These are phyloP conservation scores for Leistus spinibarbis DNA, from an alignment of 2,888 invertebrate species.

Conservation along the genomic window DNA sequence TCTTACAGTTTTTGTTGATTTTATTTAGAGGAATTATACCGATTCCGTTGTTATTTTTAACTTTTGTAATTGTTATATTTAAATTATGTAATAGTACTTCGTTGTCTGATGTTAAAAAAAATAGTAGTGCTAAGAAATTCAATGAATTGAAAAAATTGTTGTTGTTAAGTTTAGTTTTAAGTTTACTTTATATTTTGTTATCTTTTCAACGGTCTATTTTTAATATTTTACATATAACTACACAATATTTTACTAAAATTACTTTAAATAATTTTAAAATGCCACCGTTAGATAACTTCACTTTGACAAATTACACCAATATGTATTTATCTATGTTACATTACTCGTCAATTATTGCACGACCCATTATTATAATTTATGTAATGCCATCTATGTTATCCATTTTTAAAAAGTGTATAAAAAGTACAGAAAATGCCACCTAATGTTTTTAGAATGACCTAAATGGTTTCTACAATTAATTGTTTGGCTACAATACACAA, in stretches of 20 bases:
- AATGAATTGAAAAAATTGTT: slow-evolving; percentile 48
- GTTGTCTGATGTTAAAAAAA: slow-evolving; percentile 46
- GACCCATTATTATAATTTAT: slow-evolving; percentile 45
- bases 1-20: slow-evolving; percentile 50
- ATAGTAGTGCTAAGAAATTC: slow-evolving; percentile 49
- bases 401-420: slow-evolving; percentile 22
- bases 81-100: slow-evolving; percentile 48
- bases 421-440: slow-evolving; percentile 15
- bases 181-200: slow-evolving; percentile 48
- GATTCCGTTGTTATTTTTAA: slow-evolving; percentile 47
- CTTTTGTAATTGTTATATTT: slow-evolving; percentile 47
- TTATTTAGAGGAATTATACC: slow-evolving; percentile 51
- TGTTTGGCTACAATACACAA: no score
- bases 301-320: slow-evolving; percentile 43
- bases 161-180: slow-evolving; percentile 49
- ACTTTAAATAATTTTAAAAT: slow-evolving; percentile 48
- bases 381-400: slow-evolving; percentile 40
- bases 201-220: slow-evolving; percentile 51
- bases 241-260: slow-evolving; percentile 42
- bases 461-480: no score
- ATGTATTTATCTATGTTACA: slow-evolving; percentile 50
- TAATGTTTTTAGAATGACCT: neutral
- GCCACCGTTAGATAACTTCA: slow-evolving; percentile 50
- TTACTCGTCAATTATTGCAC: slow-evolving; percentile 48
- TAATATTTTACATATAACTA: slow-evolving; percentile 47